Conservation (phyloP, 2,113 vertebrate species). For the Ceyx margarethae region DNA sequence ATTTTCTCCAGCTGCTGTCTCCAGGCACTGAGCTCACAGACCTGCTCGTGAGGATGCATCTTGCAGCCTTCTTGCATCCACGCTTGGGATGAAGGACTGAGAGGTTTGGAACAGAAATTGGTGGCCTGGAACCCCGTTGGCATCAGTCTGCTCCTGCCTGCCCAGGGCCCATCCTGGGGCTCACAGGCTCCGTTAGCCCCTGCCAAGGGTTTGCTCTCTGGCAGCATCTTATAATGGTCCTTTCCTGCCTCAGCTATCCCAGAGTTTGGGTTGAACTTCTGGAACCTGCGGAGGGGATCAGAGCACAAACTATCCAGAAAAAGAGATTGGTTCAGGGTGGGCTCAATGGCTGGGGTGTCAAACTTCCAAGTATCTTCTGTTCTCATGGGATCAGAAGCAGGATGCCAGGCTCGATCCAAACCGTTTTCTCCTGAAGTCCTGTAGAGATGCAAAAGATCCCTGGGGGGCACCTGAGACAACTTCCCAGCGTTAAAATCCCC, state of each 20-base stretch:
- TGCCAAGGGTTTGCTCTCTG: constrained; percentile 75
- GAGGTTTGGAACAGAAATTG: constrained; percentile 72
- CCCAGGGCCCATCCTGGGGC: constrained; percentile 68
- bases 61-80: constrained; percentile 77
- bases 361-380: constrained; percentile 85
- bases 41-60: constrained; percentile 76
- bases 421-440: constrained; percentile 78
- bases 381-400: constrained; percentile 75
- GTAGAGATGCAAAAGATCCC: constrained; percentile 79
- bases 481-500: constrained; percentile 40
- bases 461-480: constrained; percentile 42
- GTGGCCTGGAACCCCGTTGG: constrained; percentile 65
- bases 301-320: constrained; percentile 79
- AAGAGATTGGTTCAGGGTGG: constrained; percentile 88
- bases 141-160: neutral
- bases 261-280: constrained; percentile 65
- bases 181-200: constrained; percentile 59
- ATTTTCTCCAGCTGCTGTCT: constrained; percentile 89
- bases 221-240: constrained; percentile 83
- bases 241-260: constrained; percentile 66
- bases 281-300: constrained; percentile 83
- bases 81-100: constrained; percentile 70
- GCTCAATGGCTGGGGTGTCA: constrained; percentile 85
- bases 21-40: constrained; percentile 83
- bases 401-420: constrained; percentile 80